Percentiles rank a stretch among this genome's conserved stretches.
phyloP scores from a whole-genome alignment of 2,888 invertebrate species.

The Chrysotoxum bicinctum region DNA sequence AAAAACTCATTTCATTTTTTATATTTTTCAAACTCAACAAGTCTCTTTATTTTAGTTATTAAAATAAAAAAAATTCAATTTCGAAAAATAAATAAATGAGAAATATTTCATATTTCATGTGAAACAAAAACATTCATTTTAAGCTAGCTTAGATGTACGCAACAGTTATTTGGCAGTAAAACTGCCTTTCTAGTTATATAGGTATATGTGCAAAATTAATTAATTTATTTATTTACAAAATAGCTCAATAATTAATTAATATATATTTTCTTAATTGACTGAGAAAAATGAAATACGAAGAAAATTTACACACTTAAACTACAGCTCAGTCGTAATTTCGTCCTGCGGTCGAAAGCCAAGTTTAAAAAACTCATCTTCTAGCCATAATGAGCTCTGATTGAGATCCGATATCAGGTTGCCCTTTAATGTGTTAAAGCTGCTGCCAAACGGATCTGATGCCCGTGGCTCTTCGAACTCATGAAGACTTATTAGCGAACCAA shows the following conservation, averaged over 20 bases:
- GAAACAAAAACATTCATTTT: conserved; percentile 15
- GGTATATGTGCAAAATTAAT: conserved; percentile 27
- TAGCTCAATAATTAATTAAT: conserved; percentile 52
- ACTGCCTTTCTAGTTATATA: conserved; percentile 16
- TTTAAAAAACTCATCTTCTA: conserved; percentile 91
- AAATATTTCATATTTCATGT: conserved; percentile 39
- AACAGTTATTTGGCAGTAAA: conserved; percentile 17
- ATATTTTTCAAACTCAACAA: conserved; percentile 55
- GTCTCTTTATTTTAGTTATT: conserved; percentile 54
- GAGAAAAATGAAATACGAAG: conserved; percentile 18
- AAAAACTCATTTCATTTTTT: neutral
- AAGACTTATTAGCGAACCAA: conserved; percentile 81
- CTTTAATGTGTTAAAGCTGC: conserved; percentile 83
- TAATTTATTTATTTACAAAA: conserved; percentile 20
- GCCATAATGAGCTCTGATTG: conserved; percentile 85
- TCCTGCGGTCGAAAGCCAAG: conserved; percentile 93
- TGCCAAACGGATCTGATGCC: conserved; percentile 83
- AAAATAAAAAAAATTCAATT: conserved; percentile 50
- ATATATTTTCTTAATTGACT: neutral
- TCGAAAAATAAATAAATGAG: conserved; percentile 38
- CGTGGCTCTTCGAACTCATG: conserved; percentile 82
- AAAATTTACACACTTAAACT: conserved; percentile 63
- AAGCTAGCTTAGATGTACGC: conserved; percentile 3
- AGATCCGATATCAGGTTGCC: conserved; percentile 81
- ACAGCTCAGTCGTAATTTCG: conserved; percentile 93